A percentile compares a stretch with the other conserved stretches of the same genome.
Evolutionary conservation across 2,113 vertebrate genomes (phyloP).

Genomic region (Myotis brandtii): DNA sequence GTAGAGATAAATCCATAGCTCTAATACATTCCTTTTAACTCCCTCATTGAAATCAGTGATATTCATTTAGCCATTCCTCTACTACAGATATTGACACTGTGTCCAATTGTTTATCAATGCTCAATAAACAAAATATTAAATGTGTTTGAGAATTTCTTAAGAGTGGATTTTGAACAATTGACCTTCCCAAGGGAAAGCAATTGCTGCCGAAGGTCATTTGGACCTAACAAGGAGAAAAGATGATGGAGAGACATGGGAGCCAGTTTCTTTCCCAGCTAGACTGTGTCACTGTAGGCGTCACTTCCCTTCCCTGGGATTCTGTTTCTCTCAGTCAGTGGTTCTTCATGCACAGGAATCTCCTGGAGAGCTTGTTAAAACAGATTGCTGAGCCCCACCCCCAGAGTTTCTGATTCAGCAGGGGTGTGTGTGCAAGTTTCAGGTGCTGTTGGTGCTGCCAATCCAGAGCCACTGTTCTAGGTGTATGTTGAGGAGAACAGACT

Average conservation of each 20-base stretch:
- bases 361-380: background rate
- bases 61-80: slow-evolving; percentile 24
- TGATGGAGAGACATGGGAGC: background rate
- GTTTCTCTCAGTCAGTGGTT: background rate
- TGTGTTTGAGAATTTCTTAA: slow-evolving; percentile 16
- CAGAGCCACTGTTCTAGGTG: background rate
- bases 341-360: background rate
- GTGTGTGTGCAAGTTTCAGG: background rate
- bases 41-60: background rate
- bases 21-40: background rate
- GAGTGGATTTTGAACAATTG: background rate
- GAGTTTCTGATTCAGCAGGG: background rate
- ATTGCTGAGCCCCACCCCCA: background rate
- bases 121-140: slow-evolving; percentile 58
- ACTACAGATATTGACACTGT: background rate
- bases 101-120: background rate
- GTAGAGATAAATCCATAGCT: background rate
- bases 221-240: background rate
- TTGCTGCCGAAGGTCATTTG: slow-evolving; percentile 11
- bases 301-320: background rate
- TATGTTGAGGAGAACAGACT: background rate
- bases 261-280: background rate
- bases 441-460: background rate
- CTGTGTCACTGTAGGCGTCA: background rate
- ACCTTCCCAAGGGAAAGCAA: background rate